Percentiles rank a stretch among this genome's conserved stretches.
Conservation (phyloP, 2,888 invertebrate genomes). For the Parnassius apollo region DNA sequence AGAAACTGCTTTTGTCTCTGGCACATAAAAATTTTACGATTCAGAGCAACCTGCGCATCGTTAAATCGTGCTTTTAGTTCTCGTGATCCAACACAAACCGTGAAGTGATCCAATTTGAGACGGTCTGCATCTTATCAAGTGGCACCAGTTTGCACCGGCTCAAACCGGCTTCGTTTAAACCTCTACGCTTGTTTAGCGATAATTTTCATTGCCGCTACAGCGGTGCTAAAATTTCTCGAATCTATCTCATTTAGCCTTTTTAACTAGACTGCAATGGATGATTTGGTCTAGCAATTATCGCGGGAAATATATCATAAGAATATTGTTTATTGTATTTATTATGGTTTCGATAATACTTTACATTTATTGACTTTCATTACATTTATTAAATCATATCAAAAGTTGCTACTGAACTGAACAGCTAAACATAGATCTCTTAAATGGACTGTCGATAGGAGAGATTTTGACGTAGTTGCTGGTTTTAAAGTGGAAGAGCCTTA, state of each 20-base stretch:
- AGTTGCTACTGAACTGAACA: too few species aligned
- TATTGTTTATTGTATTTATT: too few species aligned
- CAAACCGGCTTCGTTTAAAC: slow-evolving; percentile 3
- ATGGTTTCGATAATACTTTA: too few species aligned
- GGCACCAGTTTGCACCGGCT: slow-evolving; percentile 10
- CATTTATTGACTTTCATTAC: too few species aligned
- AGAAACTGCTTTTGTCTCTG: neutral
- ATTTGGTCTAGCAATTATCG: too few species aligned
- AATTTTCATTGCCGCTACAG: slow-evolving; percentile 1
- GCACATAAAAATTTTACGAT: neutral
- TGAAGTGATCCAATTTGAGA: slow-evolving; percentile 9
- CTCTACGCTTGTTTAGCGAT: slow-evolving; percentile 4
- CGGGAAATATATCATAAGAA: too few species aligned
- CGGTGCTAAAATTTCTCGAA: neutral
- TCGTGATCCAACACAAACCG: slow-evolving; percentile 8
- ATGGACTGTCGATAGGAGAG: too few species aligned
- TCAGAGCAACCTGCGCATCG: neutral
- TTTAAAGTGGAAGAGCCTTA: too few species aligned
- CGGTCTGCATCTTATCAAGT: slow-evolving; percentile 12
- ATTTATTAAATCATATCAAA: too few species aligned
- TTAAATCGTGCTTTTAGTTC: neutral
- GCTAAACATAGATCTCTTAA: too few species aligned
- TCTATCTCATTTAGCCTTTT: neutral
- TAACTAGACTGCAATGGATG: too few species aligned
- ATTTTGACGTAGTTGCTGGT: too few species aligned